Evolutionary conservation across 2,113 vertebrate species (phyloP), one percentile per base, ranked within the genome.

Genomic region (Paramisgurnus dabryanus): DNA sequence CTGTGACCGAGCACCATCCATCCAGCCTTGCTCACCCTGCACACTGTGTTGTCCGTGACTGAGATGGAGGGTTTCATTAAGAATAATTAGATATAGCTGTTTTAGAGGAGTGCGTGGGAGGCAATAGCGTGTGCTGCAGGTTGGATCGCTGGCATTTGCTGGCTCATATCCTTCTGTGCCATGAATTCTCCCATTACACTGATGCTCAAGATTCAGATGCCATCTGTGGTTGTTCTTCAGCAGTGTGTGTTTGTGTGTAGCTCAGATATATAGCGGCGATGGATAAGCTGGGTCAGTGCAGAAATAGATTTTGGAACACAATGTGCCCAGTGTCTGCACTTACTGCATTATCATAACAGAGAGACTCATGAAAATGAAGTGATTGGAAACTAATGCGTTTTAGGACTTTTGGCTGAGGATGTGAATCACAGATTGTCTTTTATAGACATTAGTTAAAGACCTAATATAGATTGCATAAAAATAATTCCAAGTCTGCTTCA

Each of bases 141-240:
- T 82, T 85, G 57, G 75, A 86, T 40, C 39, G 80, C 73, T 85
- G 86, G 82, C 79, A 81, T 53, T 78, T 34, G 50, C 69, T 57
- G 69, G 69, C 47, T 53, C 39, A 80, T 82, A 86, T 87, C 86
- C 79, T 66, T 82, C 85, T 85, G 86, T 85, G 83, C 87, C 89
- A 86, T 86, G 87, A 88, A 86, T 86, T 87, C 82, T 67, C 66
- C 45, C 63, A 4, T 71, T 40, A 71, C 61, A 13, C 6, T 40
- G 61, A 66, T 66, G 55, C 67, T 63, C 71, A 41, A 43, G 67
- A 76, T 71, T 69, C 18, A 87, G 86, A 58, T 69, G 82, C 90
- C 90, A 91, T 92, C 91, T 90, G 90, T 79, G 83, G 85, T 78
- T 79, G 49, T 80, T 89, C 86, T 87, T 82, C 64, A 80, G 68